Evolutionary conservation across 1,140 invertebrate genomes (phyloP), one percentile per base, ranked within the genome.

Genomic region (Anastatus disparis): DNA sequence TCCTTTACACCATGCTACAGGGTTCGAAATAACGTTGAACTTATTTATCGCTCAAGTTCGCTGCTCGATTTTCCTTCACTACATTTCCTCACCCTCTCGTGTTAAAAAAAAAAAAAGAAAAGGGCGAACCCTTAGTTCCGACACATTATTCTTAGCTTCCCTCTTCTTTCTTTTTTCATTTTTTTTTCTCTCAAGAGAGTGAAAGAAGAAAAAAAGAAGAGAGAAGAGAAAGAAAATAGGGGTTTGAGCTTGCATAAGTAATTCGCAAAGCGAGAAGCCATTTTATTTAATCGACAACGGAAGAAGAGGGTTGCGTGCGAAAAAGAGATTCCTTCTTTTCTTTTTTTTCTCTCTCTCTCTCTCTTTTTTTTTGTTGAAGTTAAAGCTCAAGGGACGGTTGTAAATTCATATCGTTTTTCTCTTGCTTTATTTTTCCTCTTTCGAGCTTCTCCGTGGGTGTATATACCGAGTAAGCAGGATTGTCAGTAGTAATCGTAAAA

Each of bases 211-310:
- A n/a, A n/a, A n/a, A n/a, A n/a, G n/a, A n/a, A n/a, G n/a, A n/a
- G n/a, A 24, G 55, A 69, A 12, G 3, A 26, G 2, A 31, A 22
- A 12, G 17, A 24, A n/a, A 42, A 62, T 46, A 20, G n/a, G 48
- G 10, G 31, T 35, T 35, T 0, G 27, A 27, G 20, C 66, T 4
- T 38, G 56, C 71, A 77, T 80, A 76, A 81, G 79, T 81, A 81
- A 80, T 83, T 76, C 80, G 71, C 70, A 56, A 17, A 40, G 58
- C 70, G 63, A 53, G 26, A 48, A 76, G 72, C 71, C 73, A 77
- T 79, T 82, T 80, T 78, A 83, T 83, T 80, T 79, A 82, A 84
- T 83, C 78, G 75, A 20, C 55, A 24, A 6, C 31, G 55, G 29
- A 29, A 24, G 27, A 3, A 44, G 3, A 17, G 15, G 42, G 42